phyloP scores from a whole-genome alignment of 2,888 invertebrate species.

The Yponomeuta malinellus region DNA sequence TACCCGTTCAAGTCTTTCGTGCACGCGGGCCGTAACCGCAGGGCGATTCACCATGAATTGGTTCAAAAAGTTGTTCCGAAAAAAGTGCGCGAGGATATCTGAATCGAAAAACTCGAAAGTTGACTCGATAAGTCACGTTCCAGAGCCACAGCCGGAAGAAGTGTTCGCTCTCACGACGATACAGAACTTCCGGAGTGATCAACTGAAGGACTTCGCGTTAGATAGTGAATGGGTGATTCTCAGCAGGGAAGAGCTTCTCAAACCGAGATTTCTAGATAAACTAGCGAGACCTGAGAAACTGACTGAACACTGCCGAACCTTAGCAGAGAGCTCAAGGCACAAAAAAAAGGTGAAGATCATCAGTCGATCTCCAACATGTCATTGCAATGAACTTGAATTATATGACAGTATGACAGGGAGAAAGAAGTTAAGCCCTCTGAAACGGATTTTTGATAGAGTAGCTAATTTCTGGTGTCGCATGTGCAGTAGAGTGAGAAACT shows the following conservation, averaged over 20 bases:
- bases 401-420: slow-evolving; percentile 29
- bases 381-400: slow-evolving; percentile 40
- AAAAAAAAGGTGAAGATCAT: slow-evolving; percentile 37
- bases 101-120: slow-evolving; percentile 30
- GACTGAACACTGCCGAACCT: slow-evolving; percentile 43
- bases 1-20: slow-evolving; percentile 77
- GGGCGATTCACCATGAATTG: slow-evolving; percentile 77
- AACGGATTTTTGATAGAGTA: slow-evolving; percentile 21
- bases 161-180: slow-evolving; percentile 57
- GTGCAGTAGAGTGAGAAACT: slow-evolving; percentile 34
- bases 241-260: slow-evolving; percentile 43
- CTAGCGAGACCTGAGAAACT: slow-evolving; percentile 42
- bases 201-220: slow-evolving; percentile 45
- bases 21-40: slow-evolving; percentile 78
- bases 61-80: slow-evolving; percentile 79
- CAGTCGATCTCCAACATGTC: slow-evolving; percentile 51
- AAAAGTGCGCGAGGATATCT: slow-evolving; percentile 60
- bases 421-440: background rate
- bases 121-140: slow-evolving; percentile 30
- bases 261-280: slow-evolving; percentile 51
- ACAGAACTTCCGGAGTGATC: slow-evolving; percentile 53
- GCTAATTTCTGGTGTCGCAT: slow-evolving; percentile 29
- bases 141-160: slow-evolving; percentile 28
- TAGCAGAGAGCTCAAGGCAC: slow-evolving; percentile 34
- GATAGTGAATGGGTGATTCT: slow-evolving; percentile 65